Evolutionary conservation across 2,113 vertebrate species (phyloP).

Genomic region (Xiphophorus couchianus): DNA sequence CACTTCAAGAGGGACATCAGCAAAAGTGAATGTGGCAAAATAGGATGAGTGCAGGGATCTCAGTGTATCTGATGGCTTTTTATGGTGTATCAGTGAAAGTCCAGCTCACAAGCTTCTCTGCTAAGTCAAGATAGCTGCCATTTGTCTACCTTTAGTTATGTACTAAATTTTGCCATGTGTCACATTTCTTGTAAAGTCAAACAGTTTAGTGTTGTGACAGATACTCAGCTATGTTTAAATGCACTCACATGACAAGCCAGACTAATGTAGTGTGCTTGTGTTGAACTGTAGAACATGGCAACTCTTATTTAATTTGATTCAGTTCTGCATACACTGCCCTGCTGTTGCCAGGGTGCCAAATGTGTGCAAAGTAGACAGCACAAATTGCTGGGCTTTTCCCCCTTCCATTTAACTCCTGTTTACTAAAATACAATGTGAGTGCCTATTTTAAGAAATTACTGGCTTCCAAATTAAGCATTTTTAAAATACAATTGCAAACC

Average conservation of each 20-base stretch:
- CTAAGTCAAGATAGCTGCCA: not conserved
- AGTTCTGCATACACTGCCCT: not conserved
- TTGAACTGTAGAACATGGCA: constrained; percentile 1
- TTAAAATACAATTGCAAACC: not conserved
- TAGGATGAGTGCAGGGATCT: constrained; percentile 24
- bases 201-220: not conserved
- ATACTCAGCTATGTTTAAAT: not conserved
- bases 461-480: not conserved
- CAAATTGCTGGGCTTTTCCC: not conserved
- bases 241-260: not conserved
- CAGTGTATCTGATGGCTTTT: constrained; percentile 31
- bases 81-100: constrained; percentile 12
- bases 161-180: not conserved
- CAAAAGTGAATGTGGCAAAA: constrained; percentile 22
- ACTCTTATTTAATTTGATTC: not conserved
- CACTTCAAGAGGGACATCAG: constrained; percentile 43
- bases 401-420: not conserved
- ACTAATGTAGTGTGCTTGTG: not conserved
- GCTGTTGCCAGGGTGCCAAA: not conserved
- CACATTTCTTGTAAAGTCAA: not conserved
- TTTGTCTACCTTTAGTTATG: not conserved
- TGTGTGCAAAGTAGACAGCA: not conserved
- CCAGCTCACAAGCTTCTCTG: not conserved
- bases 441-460: not conserved
- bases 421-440: not conserved